Conservation (phyloP, 2,888 invertebrate genomes). For the Aphrophora alni region DNA sequence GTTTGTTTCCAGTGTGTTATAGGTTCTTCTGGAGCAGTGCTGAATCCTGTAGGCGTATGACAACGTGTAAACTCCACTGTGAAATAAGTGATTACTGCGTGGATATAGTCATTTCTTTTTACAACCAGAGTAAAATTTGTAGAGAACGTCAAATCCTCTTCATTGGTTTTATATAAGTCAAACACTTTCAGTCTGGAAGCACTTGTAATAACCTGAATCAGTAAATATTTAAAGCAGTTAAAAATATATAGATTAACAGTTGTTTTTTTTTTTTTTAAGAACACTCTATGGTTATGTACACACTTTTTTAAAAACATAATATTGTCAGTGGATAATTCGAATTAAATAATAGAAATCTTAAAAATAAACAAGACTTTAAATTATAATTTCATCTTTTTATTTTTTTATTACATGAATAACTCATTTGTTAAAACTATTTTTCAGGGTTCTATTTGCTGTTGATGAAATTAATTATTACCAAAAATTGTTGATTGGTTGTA, state of each 20-base stretch:
- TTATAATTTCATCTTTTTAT: no score
- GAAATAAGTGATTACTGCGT: constrained; percentile 85
- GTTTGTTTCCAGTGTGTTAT: constrained; percentile 99
- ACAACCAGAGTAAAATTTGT: constrained; percentile 80
- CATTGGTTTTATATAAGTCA: constrained; percentile 96
- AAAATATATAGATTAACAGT: not conserved
- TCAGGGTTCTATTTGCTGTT: no score
- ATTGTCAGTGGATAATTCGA: not conserved
- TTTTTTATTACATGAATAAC: no score
- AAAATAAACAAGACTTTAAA: no score
- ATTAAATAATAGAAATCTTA: no score
- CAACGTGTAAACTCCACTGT: constrained; percentile 99
- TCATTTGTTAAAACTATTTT: no score
- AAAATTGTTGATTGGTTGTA: no score
- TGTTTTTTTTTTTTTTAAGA: no score
- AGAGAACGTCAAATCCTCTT: constrained; percentile 89
- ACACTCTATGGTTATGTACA: no score
- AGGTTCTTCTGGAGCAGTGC: constrained; percentile 95
- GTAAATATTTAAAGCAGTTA: no score
- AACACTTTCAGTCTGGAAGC: constrained; percentile 95
- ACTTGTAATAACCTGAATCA: constrained; percentile 83
- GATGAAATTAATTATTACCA: no score
- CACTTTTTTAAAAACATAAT: no score
- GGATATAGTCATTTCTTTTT: constrained; percentile 92
- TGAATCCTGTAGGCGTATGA: constrained; percentile 97